Conservation (phyloP, 2,113 vertebrate species). For the Xyrauchen texanus region DNA sequence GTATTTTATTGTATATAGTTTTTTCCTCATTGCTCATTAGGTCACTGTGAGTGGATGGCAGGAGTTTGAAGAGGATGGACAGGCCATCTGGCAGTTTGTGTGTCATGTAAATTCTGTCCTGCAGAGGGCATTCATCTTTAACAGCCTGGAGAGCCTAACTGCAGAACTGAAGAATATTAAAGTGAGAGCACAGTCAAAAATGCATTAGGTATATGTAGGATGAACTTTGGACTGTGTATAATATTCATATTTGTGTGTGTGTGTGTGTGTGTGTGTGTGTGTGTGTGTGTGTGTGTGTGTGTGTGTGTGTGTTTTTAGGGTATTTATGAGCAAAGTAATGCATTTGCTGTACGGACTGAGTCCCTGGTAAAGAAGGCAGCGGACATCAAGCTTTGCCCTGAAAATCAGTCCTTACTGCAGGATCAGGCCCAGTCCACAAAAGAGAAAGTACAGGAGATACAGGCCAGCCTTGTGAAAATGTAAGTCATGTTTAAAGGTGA, state of each 20-base stretch:
- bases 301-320: constrained; percentile 73
- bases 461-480: constrained; percentile 85
- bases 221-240: background rate
- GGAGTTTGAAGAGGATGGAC: constrained; percentile 81
- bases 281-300: constrained; percentile 43
- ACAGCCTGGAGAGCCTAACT: constrained; percentile 81
- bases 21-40: constrained; percentile 64
- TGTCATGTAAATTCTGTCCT: constrained; percentile 77
- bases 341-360: constrained; percentile 77
- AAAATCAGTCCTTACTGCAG: constrained; percentile 79
- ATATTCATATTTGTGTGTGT: constrained; percentile 26
- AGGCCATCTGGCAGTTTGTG: constrained; percentile 79
- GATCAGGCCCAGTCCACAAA: constrained; percentile 82
- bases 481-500: constrained; percentile 59
- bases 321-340: constrained; percentile 77
- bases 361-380: constrained; percentile 83
- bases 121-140: constrained; percentile 80
- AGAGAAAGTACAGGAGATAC: constrained; percentile 81
- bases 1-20: background rate
- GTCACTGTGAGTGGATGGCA: constrained; percentile 82
- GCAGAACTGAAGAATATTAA: constrained; percentile 78
- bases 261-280: constrained; percentile 52
- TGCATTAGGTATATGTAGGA: background rate
- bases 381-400: constrained; percentile 82
- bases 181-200: constrained; percentile 62